A percentile compares a stretch with the other conserved stretches of the same genome.
These are phyloP conservation scores for Monochamus alternatus DNA, from an alignment of 2,888 invertebrate genomes.

Conservation along the genomic window DNA sequence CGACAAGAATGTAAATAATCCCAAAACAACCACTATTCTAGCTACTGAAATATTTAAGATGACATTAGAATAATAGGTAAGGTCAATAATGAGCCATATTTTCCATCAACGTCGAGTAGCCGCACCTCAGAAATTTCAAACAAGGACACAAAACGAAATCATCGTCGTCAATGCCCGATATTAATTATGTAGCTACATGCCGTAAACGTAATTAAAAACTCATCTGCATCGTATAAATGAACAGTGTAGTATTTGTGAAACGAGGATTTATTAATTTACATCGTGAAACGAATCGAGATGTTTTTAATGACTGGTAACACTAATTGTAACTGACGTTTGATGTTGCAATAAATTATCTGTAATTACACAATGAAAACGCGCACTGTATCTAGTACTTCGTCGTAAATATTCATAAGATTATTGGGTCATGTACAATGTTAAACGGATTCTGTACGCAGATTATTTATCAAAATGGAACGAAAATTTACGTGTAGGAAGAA, in stretches of 20 bases:
- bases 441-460: constrained; percentile 3
- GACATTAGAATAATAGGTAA: constrained; percentile 17
- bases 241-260: constrained; percentile 5
- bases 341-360: constrained; percentile 4
- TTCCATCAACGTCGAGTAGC: not conserved
- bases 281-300: constrained; percentile 10
- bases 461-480: constrained; percentile 13
- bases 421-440: constrained; percentile 16
- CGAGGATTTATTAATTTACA: not conserved
- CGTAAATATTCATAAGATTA: constrained; percentile 6
- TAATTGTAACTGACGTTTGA: constrained; percentile 16
- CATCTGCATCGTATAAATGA: not conserved
- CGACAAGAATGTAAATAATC: not conserved
- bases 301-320: constrained; percentile 9
- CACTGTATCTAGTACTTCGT: not conserved
- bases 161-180: constrained; percentile 2
- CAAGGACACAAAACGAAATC: constrained; percentile 9
- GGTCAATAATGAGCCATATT: constrained; percentile 8
- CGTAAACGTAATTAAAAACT: constrained; percentile 11
- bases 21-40: not conserved
- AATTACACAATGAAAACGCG: not conserved
- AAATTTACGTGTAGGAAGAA: constrained; percentile 14
- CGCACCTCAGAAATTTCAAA: constrained; percentile 8
- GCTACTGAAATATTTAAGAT: not conserved
- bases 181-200: not conserved